Evolutionary conservation across 2,797 vertebrate genomes (phyloP), one percentile per base, ranked within the genome.

Genomic region (Galaxias olidus): DNA sequence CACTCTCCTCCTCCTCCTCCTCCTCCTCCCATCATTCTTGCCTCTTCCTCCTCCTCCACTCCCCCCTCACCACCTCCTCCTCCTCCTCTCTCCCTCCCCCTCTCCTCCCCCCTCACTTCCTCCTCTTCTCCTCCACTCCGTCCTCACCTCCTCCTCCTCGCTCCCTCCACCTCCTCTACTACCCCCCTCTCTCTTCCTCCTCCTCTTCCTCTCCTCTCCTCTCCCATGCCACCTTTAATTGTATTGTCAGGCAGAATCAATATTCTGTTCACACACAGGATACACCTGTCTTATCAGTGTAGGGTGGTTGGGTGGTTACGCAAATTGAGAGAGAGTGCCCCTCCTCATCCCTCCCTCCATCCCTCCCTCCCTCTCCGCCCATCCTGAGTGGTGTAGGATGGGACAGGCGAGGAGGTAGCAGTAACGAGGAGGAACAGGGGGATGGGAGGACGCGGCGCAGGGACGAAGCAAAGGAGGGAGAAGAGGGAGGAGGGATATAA

Each of bases 201-300:
- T 40, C 51, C 30, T 54, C 9, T 10, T 60, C 44, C 15, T 67
- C 45, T 71, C 56, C 45, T 12, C 42, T 65, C 43, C 49, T 14
- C 12, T 9, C 49, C 49, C 1, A 18, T 17, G n/a, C 18, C 49
- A 51, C 10, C 49, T 4, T 78, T 82, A 75, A 83, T 73, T 53
- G 74, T 69, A 63, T 30, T 59, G 17, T 71, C 41, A 71, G 9
- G 9, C 45, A 1, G 10, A 74, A 79, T 81, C 68, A 74, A 66
- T 76, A 57, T 17, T 53, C 58, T 20, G 13, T 48, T 40, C 40
- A 46, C 11, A 49, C 59, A n/a, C 30, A 14, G 57, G 55, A 68
- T 71, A 66, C 43, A 60, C 40, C 66, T 30, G 53, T 63, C 51
- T 63, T 15, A 52, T 15, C 42, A 49, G 56, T 42, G n/a, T 13